phyloP scores from a whole-genome alignment of 2,888 invertebrate genomes.

The Erebia epiphron region DNA sequence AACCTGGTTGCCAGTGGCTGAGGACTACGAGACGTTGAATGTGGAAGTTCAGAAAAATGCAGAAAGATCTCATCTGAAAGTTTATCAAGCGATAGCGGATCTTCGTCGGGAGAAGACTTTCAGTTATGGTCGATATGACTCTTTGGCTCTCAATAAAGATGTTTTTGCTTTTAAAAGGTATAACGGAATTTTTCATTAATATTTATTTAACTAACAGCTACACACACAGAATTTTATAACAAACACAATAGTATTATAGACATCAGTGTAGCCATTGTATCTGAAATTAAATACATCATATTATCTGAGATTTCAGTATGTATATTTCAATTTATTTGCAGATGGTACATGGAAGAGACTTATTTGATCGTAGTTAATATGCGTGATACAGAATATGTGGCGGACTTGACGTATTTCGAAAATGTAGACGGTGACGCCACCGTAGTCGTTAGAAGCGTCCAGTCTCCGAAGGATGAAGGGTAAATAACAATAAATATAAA shows the following conservation, averaged over 20 bases:
- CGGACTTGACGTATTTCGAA: slow-evolving; percentile 69
- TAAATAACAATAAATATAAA: slow-evolving; percentile 10
- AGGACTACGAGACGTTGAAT: slow-evolving; percentile 84
- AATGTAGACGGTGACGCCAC: slow-evolving; percentile 68
- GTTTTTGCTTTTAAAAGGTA: slow-evolving; percentile 82
- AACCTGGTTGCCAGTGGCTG: slow-evolving; percentile 87
- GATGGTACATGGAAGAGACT: slow-evolving; percentile 61
- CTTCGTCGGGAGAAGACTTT: slow-evolving; percentile 81
- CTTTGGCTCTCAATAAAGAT: slow-evolving; percentile 77
- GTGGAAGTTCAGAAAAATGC: slow-evolving; percentile 77
- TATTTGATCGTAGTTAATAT: slow-evolving; percentile 81
- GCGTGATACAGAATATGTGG: slow-evolving; percentile 54
- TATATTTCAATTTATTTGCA: slow-evolving; percentile 43
- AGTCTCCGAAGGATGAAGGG: slow-evolving; percentile 57
- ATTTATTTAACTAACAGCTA: too few relatives aligned
- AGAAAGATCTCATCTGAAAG: slow-evolving; percentile 82
- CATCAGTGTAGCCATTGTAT: too few relatives aligned
- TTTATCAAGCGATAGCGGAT: slow-evolving; percentile 82
- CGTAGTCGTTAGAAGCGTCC: slow-evolving; percentile 71
- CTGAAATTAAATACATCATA: too few relatives aligned
- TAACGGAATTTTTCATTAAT: slow-evolving; percentile 43
- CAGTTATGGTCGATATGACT: slow-evolving; percentile 77
- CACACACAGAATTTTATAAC: too few relatives aligned
- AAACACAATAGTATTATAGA: not conserved
- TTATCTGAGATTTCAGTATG: not conserved